Conservation (phyloP, 2,888 invertebrate species). For the Euphydryas editha region DNA sequence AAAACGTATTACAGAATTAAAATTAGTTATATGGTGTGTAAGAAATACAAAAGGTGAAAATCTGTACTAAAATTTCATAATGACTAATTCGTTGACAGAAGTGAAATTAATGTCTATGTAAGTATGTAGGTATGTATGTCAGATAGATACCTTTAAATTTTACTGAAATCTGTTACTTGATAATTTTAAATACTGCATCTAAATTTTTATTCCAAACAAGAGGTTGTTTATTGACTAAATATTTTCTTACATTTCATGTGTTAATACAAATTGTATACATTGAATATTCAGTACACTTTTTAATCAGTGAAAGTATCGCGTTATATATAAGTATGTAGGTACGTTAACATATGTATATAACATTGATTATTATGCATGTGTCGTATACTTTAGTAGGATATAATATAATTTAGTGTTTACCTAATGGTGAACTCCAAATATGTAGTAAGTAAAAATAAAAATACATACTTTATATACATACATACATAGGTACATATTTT, state of each 20-base stretch:
- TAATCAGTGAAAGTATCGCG: slow-evolving; percentile 73
- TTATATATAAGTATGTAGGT: slow-evolving; percentile 53
- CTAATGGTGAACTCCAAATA: too few relatives aligned
- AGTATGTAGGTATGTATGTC: background rate
- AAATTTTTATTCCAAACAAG: background rate
- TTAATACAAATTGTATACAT: background rate
- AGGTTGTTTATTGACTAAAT: background rate
- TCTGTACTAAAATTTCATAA: too few relatives aligned
- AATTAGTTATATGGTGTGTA: too few relatives aligned
- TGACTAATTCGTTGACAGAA: too few relatives aligned
- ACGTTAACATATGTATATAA: slow-evolving; percentile 41
- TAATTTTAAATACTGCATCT: slow-evolving; percentile 9
- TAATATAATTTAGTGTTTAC: too few relatives aligned
- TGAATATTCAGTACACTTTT: slow-evolving; percentile 56
- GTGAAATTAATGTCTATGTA: too few relatives aligned
- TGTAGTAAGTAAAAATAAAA: too few relatives aligned
- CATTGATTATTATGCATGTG: background rate
- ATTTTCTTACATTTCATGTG: slow-evolving; percentile 4
- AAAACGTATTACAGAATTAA: too few relatives aligned
- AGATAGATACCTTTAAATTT: slow-evolving; percentile 28
- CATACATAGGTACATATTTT: too few relatives aligned
- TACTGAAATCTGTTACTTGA: slow-evolving; percentile 25
- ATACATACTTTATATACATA: too few relatives aligned
- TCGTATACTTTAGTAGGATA: too few relatives aligned
- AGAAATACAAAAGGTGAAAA: too few relatives aligned